Base-by-base conservation (phyloP, 2,113 vertebrate species). In the Picathartes gymnocephalus region DNA sequence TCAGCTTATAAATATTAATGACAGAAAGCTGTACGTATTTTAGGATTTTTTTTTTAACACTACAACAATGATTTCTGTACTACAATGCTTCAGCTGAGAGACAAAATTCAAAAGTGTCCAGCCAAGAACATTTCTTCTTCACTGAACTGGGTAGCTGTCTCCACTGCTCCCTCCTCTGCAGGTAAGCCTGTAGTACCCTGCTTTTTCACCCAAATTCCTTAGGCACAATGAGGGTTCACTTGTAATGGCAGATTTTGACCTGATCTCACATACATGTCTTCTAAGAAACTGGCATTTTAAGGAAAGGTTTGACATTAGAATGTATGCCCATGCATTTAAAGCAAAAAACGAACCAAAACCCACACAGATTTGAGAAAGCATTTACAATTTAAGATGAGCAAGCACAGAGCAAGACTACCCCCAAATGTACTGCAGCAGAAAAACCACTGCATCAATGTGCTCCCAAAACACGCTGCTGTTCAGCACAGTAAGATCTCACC, bases 401-500 rank as follows among this genome's bases (percentile, higher is more conserved):
- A 95, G 50, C 21, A 70, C 68, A 78, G 92, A 93, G 68, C 92
- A 94, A 97, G 95, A 93, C 89, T 94, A 96, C 89, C 92, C 84
- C 87, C 85, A 94, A 94, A 96, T 47, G 90, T 88, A 92, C 61
- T 68, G 33, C 27, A 37, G 23, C 81, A 95, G 81, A 86, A 95
- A 94, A 92, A 71, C 0, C 84, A 93, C 50, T 77, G 37, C 25
- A 86, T 91, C 28, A 47, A 6, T 1, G 3, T 19, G 28, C 25
- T 89, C 97, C 66, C 24, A 16, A 79, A 39, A 79, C 57, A 74
- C n/a, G 4, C 42, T 66, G 47, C 37, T 33, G 20, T 69, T 82
- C 54, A 82, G 54, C 37, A 58, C 45, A 33, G 6, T 9, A 53
- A 68, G 21, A 58, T 87, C 97, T 98, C 95, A 99, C 99, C 99